These are phyloP conservation scores for Mastigias papua DNA, from an alignment of 30 jellyfish, hydroid and myxozoan species.

Conservation along the genomic window DNA sequence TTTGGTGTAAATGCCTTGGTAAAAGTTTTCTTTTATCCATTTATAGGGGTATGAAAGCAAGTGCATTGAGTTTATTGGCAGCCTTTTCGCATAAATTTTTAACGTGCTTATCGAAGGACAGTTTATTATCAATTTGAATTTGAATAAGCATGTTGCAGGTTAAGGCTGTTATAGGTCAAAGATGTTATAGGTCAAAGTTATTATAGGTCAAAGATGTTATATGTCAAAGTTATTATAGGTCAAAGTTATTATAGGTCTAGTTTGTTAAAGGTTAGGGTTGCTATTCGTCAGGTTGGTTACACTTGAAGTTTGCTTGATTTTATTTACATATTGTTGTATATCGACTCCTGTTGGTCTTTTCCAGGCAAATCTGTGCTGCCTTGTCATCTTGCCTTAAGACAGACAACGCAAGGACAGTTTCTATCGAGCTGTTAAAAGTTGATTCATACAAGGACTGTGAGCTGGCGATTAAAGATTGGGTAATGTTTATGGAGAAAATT, in stretches of 20 bases:
- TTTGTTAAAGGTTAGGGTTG: too few relatives aligned
- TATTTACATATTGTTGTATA: too few relatives aligned
- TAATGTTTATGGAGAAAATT: conserved; percentile 41
- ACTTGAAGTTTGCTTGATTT: too few relatives aligned
- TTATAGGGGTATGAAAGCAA: conserved; percentile 9
- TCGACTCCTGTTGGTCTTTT: not conserved
- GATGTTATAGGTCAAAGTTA: too few relatives aligned
- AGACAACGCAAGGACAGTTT: conserved; percentile 56
- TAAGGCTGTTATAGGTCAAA: too few relatives aligned
- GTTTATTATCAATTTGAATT: not conserved
- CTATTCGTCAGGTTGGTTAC: too few relatives aligned
- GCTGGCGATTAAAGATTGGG: conserved; percentile 80
- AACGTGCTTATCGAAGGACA: not conserved
- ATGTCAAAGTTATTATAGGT: too few relatives aligned
- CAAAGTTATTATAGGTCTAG: too few relatives aligned
- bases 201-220: too few relatives aligned
- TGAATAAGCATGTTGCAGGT: too few relatives aligned
- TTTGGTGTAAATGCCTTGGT: not conserved
- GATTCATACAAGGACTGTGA: conserved; percentile 69
- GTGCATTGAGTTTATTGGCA: conserved; percentile 16
- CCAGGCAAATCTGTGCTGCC: conserved; percentile 74
- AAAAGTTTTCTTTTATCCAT: not conserved
- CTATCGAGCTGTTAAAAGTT: conserved; percentile 72
- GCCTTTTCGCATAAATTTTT: conserved; percentile 3
- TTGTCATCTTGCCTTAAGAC: conserved; percentile 62